Evolutionary conservation across 1,140 invertebrate genomes (phyloP).

Genomic region (Galleria mellonella): DNA sequence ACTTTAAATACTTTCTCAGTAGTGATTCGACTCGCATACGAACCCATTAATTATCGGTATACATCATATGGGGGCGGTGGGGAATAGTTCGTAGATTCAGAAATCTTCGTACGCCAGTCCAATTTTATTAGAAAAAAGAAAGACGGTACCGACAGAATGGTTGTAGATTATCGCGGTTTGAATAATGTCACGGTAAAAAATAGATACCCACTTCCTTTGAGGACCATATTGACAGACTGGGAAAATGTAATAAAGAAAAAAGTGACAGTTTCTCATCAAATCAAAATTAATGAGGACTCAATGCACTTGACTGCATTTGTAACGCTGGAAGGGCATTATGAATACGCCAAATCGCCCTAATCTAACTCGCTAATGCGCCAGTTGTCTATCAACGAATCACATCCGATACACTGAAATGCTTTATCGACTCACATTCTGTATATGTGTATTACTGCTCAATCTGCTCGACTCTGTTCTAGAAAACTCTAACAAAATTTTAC

Average conservation of each 20-base stretch:
- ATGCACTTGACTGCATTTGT: constrained; percentile 48
- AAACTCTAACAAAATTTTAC: too few relatives aligned
- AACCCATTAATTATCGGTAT: constrained; percentile 17
- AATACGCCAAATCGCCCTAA: constrained; percentile 61
- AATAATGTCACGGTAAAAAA: constrained; percentile 41
- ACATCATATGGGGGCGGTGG: constrained; percentile 15
- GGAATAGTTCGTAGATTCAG: constrained; percentile 20
- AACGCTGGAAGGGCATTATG: constrained; percentile 51
- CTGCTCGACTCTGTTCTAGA: too few relatives aligned
- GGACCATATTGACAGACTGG: constrained; percentile 20
- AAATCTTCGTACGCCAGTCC: constrained; percentile 39
- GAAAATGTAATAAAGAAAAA: constrained; percentile 51
- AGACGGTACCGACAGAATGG: constrained; percentile 34
- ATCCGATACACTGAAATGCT: constrained; percentile 1
- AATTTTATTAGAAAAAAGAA: constrained; percentile 41
- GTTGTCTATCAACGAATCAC: constrained; percentile 36
- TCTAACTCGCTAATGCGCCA: constrained; percentile 58
- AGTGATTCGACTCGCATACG: constrained; percentile 1
- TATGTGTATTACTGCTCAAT: neutral
- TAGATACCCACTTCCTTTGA: constrained; percentile 39
- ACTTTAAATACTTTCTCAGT: constrained; percentile 14
- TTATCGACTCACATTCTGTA: constrained; percentile 4
- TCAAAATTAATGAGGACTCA: constrained; percentile 32
- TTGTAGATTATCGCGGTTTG: constrained; percentile 44
- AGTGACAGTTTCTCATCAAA: constrained; percentile 53